Evolutionary conservation across 2,113 vertebrate genomes (phyloP).

Genomic region (Himantopus leucocephalus): DNA sequence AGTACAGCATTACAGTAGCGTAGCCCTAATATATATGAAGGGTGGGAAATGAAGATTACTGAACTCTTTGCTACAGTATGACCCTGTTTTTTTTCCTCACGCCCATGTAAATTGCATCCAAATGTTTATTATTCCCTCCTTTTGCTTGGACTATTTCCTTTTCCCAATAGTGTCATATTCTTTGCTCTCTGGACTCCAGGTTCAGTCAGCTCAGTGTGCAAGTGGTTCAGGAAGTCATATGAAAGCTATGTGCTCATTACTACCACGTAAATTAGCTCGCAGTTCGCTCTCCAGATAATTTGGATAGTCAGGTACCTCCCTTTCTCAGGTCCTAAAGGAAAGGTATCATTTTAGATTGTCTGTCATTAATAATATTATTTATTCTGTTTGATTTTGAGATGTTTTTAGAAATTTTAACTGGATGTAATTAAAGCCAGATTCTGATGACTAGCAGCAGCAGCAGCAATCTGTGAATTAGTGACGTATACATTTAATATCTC

Average conservation of each 20-base stretch:
- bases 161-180: background rate
- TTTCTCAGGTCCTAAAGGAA: background rate
- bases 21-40: background rate
- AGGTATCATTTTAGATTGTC: background rate
- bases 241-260: background rate
- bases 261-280: background rate
- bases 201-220: background rate
- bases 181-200: background rate
- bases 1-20: background rate
- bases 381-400: background rate
- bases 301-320: background rate
- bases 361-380: background rate
- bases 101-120: background rate
- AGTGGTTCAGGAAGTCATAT: background rate
- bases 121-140: background rate
- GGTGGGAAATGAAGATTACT: background rate
- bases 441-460: constrained; percentile 31
- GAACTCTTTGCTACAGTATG: background rate
- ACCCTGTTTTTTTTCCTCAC: background rate
- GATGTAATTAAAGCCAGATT: constrained; percentile 33
- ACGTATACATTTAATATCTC: background rate
- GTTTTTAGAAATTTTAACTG: constrained; percentile 13
- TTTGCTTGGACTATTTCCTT: background rate
- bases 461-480: constrained; percentile 47
- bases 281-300: background rate